Evolutionary conservation across 2,888 invertebrate species (phyloP).

Genomic region (Volucella inflata): DNA sequence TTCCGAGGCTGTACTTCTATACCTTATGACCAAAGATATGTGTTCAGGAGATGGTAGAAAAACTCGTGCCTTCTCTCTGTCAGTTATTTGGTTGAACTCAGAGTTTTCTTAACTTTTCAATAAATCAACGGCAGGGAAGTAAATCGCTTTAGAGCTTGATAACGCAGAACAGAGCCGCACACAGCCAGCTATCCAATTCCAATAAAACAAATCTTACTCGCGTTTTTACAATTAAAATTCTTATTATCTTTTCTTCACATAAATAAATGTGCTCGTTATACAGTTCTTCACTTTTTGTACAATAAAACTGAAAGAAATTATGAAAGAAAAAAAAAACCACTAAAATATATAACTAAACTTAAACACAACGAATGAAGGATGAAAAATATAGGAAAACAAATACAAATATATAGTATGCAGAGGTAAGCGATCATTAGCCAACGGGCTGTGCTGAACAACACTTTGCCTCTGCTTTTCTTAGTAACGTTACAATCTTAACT

Average conservation of each 20-base stretch:
- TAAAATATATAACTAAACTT: slow-evolving; percentile 24
- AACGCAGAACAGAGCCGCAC: too few relatives aligned
- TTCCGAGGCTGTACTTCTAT: too few relatives aligned
- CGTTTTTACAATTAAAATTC: slow-evolving; percentile 16
- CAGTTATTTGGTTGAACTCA: too few relatives aligned
- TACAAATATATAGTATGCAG: slow-evolving; percentile 9
- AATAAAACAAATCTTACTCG: too few relatives aligned
- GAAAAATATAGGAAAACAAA: slow-evolving; percentile 5
- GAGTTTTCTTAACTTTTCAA: too few relatives aligned
- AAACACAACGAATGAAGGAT: neutral
- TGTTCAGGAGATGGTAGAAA: too few relatives aligned
- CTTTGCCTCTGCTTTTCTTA: neutral
- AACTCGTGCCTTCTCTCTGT: too few relatives aligned
- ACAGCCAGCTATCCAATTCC: too few relatives aligned
- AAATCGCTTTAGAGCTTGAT: too few relatives aligned
- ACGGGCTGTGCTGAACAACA: slow-evolving; percentile 33
- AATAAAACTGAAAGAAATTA: slow-evolving; percentile 45
- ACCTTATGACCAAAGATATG: too few relatives aligned
- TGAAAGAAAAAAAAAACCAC: neutral
- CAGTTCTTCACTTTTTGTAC: slow-evolving; percentile 34
- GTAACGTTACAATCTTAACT: slow-evolving; percentile 14
- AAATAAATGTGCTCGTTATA: slow-evolving; percentile 16
- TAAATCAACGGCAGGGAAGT: too few relatives aligned
- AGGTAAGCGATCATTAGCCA: slow-evolving; percentile 25
- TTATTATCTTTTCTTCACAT: slow-evolving; percentile 17